Evolutionary conservation across 2,797 vertebrate genomes (phyloP), one percentile per base, ranked within the genome.

Genomic region (Adrianichthys oophorus): DNA sequence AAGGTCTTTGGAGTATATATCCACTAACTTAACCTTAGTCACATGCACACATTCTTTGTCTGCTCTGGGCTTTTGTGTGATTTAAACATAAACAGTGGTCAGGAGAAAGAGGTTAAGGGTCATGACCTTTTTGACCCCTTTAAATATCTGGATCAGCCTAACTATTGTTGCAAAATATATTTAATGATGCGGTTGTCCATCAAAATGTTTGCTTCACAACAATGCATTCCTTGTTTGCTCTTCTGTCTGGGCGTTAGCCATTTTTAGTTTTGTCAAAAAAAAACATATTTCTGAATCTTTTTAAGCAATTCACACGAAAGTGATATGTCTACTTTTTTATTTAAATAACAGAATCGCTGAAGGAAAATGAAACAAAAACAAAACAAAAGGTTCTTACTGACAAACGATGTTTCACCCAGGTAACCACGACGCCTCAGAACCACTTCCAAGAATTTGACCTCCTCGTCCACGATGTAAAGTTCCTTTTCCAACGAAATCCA

Each of bases 401-500:
- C 86, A 74, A 98, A 98, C 5, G 96, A 97, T 0, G 97, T 98
- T 90, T 98, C 97, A 55, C 95, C 97, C 52, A 98, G 88, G 78
- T 95, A 98, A 16, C 97, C 97, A 65, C 96, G 93, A 13, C 96
- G 93, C 71, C 90, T 95, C 64, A 98, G 91, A 70, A 92, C 71
- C 64, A 98, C 89, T 78, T 97, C 96, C 74, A 98, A 85, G 78
- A 93, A 94, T 82, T 93, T 97, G 68, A 86, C 84, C 48, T 96
- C 94, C 72, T 98, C 97, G 4, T 98, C 91, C 81, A 98, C 89
- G 65, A 94, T 83, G 17, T 96, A 96, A 77, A 91, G 90, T 4
- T 95, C 90, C 65, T 93, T 96, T 87, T 96, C 97, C 58, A 98
- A 85, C 5, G 96, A 98, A 72, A 98, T 97, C 96, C 96, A 98